A percentile compares a stretch with the other conserved stretches of the same genome.
phyloP scores from a whole-genome alignment of 2,797 vertebrate genomes.

The Lophotriccus pileatus region DNA sequence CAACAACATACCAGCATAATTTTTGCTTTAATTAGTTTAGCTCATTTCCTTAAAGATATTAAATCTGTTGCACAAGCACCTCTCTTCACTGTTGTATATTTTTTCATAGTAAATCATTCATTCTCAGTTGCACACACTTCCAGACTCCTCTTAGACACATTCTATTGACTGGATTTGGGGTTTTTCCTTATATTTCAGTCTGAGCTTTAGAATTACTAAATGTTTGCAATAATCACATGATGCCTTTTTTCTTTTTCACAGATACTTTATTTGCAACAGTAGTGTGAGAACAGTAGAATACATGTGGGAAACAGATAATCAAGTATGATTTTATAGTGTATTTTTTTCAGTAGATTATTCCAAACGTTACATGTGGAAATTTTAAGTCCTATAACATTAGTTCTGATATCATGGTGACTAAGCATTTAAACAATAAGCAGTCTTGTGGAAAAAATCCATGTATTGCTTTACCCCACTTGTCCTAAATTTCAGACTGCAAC shows the following conservation, averaged over 20 bases:
- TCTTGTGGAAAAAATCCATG: constrained; percentile 38
- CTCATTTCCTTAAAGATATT: background rate
- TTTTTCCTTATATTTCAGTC: background rate
- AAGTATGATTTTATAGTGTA: background rate
- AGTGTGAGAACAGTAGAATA: constrained; percentile 52
- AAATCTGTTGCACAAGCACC: background rate
- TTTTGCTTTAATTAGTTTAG: background rate
- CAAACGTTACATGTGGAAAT: constrained; percentile 48
- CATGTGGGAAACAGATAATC: background rate
- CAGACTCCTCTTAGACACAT: background rate
- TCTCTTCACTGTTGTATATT: background rate
- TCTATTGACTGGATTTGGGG: background rate
- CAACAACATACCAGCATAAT: background rate
- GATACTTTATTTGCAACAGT: constrained; percentile 70
- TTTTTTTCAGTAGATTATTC: constrained; percentile 67
- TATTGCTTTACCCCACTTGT: constrained; percentile 45
- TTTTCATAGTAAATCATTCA: background rate
- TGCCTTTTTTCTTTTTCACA: background rate
- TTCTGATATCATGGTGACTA: constrained; percentile 35
- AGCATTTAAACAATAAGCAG: constrained; percentile 54
- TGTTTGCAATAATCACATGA: background rate
- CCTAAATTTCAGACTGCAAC: constrained; percentile 40
- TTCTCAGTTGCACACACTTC: background rate
- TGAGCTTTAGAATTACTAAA: background rate
- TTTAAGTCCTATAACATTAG: constrained; percentile 59